Evolutionary conservation across 2,888 invertebrate species (phyloP).

Genomic region (Celastrina argiolus): DNA sequence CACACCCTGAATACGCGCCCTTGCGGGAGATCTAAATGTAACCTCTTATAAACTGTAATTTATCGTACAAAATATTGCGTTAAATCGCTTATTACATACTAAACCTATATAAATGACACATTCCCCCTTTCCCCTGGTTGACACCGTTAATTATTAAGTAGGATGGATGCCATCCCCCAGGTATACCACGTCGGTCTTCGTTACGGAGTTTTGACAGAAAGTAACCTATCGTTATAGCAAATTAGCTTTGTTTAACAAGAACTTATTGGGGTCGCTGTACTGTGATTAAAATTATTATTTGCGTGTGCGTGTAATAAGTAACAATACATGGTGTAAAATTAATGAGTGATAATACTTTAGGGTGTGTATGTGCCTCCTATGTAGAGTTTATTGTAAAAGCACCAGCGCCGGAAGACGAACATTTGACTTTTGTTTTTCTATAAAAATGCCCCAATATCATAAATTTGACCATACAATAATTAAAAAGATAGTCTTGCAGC

Average conservation of each 20-base stretch:
- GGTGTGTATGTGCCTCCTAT: too few species aligned
- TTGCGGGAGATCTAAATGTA: neutral
- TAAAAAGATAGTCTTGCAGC: too few species aligned
- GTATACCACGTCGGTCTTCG: conserved; percentile 37
- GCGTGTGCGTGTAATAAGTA: too few species aligned
- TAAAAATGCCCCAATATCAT: too few species aligned
- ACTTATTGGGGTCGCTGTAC: neutral
- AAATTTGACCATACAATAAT: too few species aligned
- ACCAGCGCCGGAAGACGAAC: too few species aligned
- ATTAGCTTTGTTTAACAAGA: conserved; percentile 5
- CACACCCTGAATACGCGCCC: too few species aligned
- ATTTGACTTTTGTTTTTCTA: too few species aligned
- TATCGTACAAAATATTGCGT: neutral
- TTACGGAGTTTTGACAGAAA: conserved; percentile 34
- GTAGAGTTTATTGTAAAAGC: too few species aligned
- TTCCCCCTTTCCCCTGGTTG: conserved; percentile 29
- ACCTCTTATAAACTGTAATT: neutral
- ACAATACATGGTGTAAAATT: too few species aligned
- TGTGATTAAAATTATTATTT: neutral
- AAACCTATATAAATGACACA: conserved; percentile 16
- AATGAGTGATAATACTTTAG: too few species aligned
- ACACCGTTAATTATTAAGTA: conserved; percentile 60
- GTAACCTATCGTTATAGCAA: conserved; percentile 16
- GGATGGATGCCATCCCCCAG: conserved; percentile 56
- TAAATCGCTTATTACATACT: neutral